These are phyloP conservation scores for Trimorus sp. DNA, from an alignment of 2,888 invertebrate genomes.

Conservation along the genomic window DNA sequence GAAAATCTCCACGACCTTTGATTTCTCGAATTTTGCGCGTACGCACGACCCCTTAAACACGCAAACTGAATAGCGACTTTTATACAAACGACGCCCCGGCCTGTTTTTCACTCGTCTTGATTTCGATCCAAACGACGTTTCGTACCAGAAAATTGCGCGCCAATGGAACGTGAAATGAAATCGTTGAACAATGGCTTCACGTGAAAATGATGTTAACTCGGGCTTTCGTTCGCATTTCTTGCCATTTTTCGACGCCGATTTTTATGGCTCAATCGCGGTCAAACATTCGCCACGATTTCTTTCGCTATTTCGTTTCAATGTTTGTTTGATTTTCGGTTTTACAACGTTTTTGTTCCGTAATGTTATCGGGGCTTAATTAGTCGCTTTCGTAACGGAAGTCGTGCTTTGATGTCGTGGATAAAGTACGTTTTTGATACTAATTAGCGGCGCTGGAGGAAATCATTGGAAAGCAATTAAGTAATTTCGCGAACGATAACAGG, in stretches of 20 bases:
- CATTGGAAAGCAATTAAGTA: constrained; percentile 18
- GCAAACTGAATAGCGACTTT: constrained; percentile 26
- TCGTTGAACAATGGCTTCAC: constrained; percentile 18
- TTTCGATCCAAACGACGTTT: constrained; percentile 16
- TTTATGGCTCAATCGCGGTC: no score
- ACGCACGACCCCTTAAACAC: constrained; percentile 15
- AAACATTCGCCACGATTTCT: neutral
- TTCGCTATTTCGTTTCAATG: neutral
- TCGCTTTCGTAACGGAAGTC: neutral
- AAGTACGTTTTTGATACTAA: constrained; percentile 13
- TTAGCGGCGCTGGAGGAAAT: constrained; percentile 18
- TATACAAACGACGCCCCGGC: constrained; percentile 9
- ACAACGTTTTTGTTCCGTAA: neutral
- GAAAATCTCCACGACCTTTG: constrained; percentile 35
- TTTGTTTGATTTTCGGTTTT: no score
- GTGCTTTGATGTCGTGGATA: constrained; percentile 7
- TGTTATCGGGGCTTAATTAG: constrained; percentile 8
- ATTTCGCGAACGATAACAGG: constrained; percentile 8
- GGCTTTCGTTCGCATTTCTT: constrained; percentile 5
- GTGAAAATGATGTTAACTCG: constrained; percentile 14
- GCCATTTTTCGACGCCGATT: neutral
- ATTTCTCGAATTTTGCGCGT: constrained; percentile 22
- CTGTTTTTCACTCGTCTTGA: constrained; percentile 6
- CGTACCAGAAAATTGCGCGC: constrained; percentile 18
- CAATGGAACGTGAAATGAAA: constrained; percentile 26